A percentile compares a stretch with the other conserved stretches of the same genome.
Conservation (phyloP, 2,797 vertebrate species). For the Melanotaenia boesemani region DNA sequence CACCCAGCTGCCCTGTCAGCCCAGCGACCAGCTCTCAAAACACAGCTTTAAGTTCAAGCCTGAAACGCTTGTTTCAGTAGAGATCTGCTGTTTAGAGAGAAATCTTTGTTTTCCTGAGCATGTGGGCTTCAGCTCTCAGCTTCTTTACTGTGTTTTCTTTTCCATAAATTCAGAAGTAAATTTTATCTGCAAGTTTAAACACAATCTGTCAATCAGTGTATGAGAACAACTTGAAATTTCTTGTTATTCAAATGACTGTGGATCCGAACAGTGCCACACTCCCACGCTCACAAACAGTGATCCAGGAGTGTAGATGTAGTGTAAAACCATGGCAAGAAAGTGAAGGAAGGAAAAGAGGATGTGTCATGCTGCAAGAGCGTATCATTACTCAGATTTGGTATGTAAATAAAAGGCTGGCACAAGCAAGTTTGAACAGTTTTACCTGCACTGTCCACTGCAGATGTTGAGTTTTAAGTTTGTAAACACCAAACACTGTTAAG, state of each 20-base stretch:
- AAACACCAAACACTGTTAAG: background rate
- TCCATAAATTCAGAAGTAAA: constrained; percentile 26
- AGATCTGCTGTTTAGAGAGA: constrained; percentile 53
- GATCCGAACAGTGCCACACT: constrained; percentile 30
- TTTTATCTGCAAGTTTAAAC: constrained; percentile 26
- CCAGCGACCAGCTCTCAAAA: constrained; percentile 65
- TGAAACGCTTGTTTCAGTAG: constrained; percentile 51
- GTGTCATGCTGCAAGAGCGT: constrained; percentile 1
- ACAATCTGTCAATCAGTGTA: constrained; percentile 33
- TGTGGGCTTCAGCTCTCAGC: constrained; percentile 37
- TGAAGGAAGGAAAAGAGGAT: constrained; percentile 12
- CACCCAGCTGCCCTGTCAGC: constrained; percentile 64
- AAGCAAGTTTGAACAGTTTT: constrained; percentile 10
- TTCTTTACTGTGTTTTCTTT: constrained; percentile 29
- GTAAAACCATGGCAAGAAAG: constrained; percentile 16
- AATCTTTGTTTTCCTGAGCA: constrained; percentile 18
- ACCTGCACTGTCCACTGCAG: constrained; percentile 16
- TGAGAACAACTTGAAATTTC: constrained; percentile 35
- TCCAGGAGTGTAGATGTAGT: constrained; percentile 21
- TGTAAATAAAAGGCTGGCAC: background rate
- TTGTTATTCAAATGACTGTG: constrained; percentile 39
- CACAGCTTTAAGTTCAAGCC: constrained; percentile 55
- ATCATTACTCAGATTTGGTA: background rate
- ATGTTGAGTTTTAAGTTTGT: background rate
- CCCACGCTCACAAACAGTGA: constrained; percentile 28